Evolutionary conservation across 2,113 vertebrate genomes (phyloP), one percentile per base, ranked within the genome.

Genomic region (Xerus inauris): DNA sequence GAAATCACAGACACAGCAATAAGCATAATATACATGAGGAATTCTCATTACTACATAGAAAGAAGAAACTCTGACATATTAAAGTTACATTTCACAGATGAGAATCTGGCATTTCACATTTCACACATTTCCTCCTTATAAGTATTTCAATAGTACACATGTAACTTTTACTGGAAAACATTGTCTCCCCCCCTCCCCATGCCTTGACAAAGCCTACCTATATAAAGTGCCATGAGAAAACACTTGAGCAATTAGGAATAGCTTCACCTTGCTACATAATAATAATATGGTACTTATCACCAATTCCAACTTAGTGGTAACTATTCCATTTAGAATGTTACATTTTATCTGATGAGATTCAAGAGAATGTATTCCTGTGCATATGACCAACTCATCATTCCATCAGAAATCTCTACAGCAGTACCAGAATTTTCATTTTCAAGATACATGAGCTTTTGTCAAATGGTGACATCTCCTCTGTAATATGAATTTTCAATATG

Each of bases 401-500:
- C 97, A 97, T 96, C 96, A 98, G 76, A 96, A 98, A 97, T 87
- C 97, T 94, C 93, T 95, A 76, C 62, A 90, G 89, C 95, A 83
- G 77, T 85, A 93, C 89, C 86, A 93, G 92, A 96, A 95, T 94
- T 97, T 98, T 97, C 97, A 98, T 98, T 98, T 98, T 97, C 95
- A 97, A 96, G 89, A 98, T 96, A 86, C 97, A 97, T 81, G 83
- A 95, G 97, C 96, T 94, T 98, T 82, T 94, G 94, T 96, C 96
- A 98, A 92, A 98, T 91, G 86, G 77, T 97, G 95, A 96, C 97
- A 97, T 97, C 96, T 95, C 94, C 75, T 97, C 89, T 96, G 93
- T 96, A 97, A 98, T 96, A 96, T 89, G 95, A 97, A 97, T 97
- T 98, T 98, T 94, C 97, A 97, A 93, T 90, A 92, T 12, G 93